Conservation (phyloP, 2,113 vertebrate species). For the Dolichallabes microphthalmus region DNA sequence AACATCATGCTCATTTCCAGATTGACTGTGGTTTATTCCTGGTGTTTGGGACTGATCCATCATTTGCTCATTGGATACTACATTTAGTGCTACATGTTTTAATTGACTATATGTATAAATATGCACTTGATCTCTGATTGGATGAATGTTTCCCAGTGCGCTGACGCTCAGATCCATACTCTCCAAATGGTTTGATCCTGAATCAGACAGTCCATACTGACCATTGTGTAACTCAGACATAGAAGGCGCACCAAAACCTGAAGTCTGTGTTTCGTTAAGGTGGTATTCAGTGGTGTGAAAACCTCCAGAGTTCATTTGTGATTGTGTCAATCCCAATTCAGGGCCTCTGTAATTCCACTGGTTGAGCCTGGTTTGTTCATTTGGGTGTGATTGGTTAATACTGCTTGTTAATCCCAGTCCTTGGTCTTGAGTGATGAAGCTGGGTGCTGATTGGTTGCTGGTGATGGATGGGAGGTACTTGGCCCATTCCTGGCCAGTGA, state of each 20-base stretch:
- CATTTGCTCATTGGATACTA: not conserved
- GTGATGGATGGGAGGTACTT: conserved; percentile 58
- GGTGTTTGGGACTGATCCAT: not conserved
- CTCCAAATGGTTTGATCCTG: conserved; percentile 11
- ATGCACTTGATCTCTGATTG: conserved; percentile 7
- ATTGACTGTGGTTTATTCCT: not conserved
- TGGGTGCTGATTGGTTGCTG: conserved; percentile 40
- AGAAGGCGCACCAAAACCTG: not conserved
- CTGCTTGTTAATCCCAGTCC: not conserved
- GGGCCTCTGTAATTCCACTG: conserved; percentile 37
- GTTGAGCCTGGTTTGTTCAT: not conserved
- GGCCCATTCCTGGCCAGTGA: conserved; percentile 69
- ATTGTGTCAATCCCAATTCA: conserved; percentile 26
- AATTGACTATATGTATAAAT: not conserved
- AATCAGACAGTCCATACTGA: not conserved
- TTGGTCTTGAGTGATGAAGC: conserved; percentile 18
- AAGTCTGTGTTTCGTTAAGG: not conserved
- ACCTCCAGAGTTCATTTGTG: conserved; percentile 35
- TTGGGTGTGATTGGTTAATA: conserved; percentile 29
- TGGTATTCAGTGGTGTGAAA: not conserved
- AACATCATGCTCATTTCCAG: conserved; percentile 1
- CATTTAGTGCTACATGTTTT: not conserved
- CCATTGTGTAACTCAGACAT: not conserved
- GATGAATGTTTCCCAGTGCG: not conserved
- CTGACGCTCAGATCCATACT: not conserved